These are phyloP conservation scores for Pseudochirops cupreus DNA, from an alignment of 2,797 vertebrate species.

Conservation along the genomic window DNA sequence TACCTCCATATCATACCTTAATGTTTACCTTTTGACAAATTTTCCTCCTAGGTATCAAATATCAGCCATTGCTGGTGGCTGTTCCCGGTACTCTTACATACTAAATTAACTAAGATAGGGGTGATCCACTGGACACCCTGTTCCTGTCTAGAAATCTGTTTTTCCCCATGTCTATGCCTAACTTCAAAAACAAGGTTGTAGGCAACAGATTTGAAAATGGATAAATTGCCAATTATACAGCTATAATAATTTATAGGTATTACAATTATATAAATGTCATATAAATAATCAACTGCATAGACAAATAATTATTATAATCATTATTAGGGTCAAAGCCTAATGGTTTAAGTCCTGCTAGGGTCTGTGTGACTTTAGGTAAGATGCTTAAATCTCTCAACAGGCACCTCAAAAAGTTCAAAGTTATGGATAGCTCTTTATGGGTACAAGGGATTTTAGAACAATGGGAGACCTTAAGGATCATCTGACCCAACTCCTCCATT, in stretches of 20 bases:
- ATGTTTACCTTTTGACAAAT: slow-evolving; percentile 37
- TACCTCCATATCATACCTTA: neutral
- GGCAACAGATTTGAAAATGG: neutral
- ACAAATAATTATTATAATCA: neutral
- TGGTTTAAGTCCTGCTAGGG: neutral
- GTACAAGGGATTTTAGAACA: neutral
- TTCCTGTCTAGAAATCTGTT: neutral
- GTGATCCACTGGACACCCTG: neutral
- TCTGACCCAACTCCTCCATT: neutral
- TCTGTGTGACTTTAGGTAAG: neutral
- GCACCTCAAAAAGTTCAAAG: neutral
- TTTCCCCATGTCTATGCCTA: neutral
- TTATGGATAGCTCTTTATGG: neutral
- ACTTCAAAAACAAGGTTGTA: neutral
- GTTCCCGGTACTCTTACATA: neutral
- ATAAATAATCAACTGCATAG: neutral
- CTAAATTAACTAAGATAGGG: neutral
- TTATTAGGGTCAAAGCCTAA: neutral
- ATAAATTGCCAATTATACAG: slow-evolving; percentile 3
- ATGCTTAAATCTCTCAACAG: neutral
- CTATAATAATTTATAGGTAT: neutral
- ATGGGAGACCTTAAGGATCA: neutral
- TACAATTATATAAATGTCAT: neutral
- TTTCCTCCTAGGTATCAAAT: slow-evolving; percentile 16
- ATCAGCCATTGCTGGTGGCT: slow-evolving; percentile 24